Evolutionary conservation across 2,113 vertebrate genomes (phyloP), one percentile per base, ranked within the genome.

Genomic region (Vombatus ursinus): DNA sequence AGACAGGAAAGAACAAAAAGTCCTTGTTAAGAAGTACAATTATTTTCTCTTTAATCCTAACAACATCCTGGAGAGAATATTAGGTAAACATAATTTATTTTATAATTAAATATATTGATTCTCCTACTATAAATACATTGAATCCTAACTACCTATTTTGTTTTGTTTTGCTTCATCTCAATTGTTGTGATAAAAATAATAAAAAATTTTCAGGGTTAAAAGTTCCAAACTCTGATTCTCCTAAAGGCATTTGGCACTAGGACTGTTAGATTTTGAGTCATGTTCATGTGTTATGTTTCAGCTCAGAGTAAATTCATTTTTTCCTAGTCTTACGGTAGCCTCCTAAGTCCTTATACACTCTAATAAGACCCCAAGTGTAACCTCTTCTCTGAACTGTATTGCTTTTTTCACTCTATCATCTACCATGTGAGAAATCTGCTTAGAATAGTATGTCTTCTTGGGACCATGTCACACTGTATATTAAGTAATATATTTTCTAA

Each of bases 281-380:
- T 52, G 57, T 90, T 91, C 93, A 92, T 90, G 47, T 90, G 94
- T 93, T 94, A 14, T 96, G 44, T 84, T 91, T 48, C 0, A 95
- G 49, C 24, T 92, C 26, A 92, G 54, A 90, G 14, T 31, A 96
- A 92, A 97, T 96, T 93, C 10, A 94, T 91, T 77, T 91, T 96
- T 68, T 57, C 28, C 23, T 47, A 50, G 44, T 44, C 50, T 90
- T 95, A 37, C 14, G 19, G 92, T 94, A 90, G 47, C n/a, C 49
- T 95, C n/a, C 89, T 96, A 94, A 96, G 77, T 37, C n/a, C 94
- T 93, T 96, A 93, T 57, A 94, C 84, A 68, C 94, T 94, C 50
- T 96, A 98, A 92, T 94, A 97, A 95, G 92, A 95, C 90, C 52
- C 92, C 54, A 57, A 95, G 93, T 68, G 68, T 93, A 94, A 97